phyloP scores from a whole-genome alignment of 2,797 vertebrate species.

The Scyliorhinus canicula region DNA sequence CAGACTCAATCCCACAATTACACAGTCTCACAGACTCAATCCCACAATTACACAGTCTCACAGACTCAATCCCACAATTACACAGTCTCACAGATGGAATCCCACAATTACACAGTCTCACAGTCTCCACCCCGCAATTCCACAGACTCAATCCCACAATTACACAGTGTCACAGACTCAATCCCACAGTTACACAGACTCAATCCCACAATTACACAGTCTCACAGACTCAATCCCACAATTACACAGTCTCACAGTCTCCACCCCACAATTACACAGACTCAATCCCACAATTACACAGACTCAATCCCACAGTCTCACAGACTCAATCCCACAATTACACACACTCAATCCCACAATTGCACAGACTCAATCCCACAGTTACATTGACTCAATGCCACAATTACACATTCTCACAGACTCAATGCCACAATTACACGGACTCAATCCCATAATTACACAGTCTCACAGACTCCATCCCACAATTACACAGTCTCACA shows the following conservation, averaged over 20 bases:
- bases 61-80: background rate
- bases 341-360: too few relatives aligned
- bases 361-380: background rate
- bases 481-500: too few relatives aligned
- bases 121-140: background rate
- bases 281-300: background rate
- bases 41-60: too few relatives aligned
- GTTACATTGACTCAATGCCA: background rate
- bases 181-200: background rate
- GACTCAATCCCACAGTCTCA: too few relatives aligned
- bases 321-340: background rate
- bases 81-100: background rate
- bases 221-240: background rate
- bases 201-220: background rate
- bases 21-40: too few relatives aligned
- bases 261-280: too few relatives aligned
- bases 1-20: background rate
- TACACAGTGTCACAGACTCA: too few relatives aligned
- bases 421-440: background rate
- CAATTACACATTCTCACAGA: background rate
- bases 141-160: background rate
- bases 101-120: background rate
- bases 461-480: background rate
- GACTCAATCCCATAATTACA: background rate
- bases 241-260: too few relatives aligned